Conservation (phyloP, 2,797 vertebrate species). For the Tragelaphus eurycerus region DNA sequence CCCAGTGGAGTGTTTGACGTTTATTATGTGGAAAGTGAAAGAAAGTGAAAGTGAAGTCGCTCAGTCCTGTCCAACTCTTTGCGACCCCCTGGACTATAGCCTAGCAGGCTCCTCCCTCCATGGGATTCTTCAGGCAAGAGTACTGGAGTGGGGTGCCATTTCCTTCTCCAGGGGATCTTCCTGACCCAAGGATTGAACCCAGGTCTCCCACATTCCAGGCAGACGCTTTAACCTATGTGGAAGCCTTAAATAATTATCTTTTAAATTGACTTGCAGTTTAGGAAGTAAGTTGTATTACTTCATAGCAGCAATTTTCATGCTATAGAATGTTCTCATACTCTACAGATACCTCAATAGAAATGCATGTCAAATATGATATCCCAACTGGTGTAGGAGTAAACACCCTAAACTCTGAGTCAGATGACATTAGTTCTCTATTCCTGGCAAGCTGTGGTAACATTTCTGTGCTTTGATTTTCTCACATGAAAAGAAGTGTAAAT, state of each 20-base stretch:
- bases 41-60: too few relatives aligned
- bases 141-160: too few relatives aligned
- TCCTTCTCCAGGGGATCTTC: too few relatives aligned
- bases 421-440: background rate
- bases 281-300: background rate
- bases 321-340: background rate
- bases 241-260: background rate
- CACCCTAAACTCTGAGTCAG: background rate
- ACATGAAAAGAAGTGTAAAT: constrained; percentile 1
- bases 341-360: background rate
- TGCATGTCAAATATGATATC: background rate
- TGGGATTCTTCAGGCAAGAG: too few relatives aligned
- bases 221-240: too few relatives aligned
- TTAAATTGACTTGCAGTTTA: background rate
- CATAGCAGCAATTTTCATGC: background rate
- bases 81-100: too few relatives aligned
- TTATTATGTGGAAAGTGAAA: background rate
- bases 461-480: background rate
- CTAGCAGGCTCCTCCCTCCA: too few relatives aligned
- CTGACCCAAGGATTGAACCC: too few relatives aligned
- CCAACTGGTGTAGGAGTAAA: background rate
- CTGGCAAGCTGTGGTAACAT: background rate
- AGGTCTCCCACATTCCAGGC: too few relatives aligned
- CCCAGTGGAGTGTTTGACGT: background rate
- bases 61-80: too few relatives aligned